Base-by-base conservation (phyloP, 2,797 vertebrate genomes). In the Sparidentex hasta region DNA sequence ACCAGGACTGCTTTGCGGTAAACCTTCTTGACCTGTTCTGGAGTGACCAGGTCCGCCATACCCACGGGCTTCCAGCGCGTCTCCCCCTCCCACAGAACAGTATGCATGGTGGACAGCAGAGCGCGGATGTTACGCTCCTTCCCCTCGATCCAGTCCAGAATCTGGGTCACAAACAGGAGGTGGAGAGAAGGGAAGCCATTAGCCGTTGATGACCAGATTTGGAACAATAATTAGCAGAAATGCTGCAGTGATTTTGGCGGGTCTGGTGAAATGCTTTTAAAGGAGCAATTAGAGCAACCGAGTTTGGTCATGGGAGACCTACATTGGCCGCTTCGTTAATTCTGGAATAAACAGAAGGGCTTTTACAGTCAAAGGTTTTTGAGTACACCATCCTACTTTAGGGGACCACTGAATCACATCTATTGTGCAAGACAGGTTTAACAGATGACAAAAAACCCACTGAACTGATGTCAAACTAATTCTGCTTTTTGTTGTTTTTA, bases 101-200 rank as follows among this genome's bases (percentile, higher is more conserved):
- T 99, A 77, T 99, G 98, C 98, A 99, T 98, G 7, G 98, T 99
- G 87, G 98, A 99, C 25, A 99, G 95, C 82, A 99, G 93, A 0
- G 98, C 98, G 50, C 98, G 95, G 88, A 99, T 99, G 67, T 99
- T 99, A 67, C 98, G 96, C 92, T 99, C 98, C 90, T 99, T 99
- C 58, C 98, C 98, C 91, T 99, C 98, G 50, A 99, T 99, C 98
- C 98, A 99, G 79, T 99, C 98, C 83, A 99, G 94, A 71, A 99
- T 96, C 98, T 99, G 90, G 77, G 78, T 76, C 82, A 88, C 68
- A 82, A 68, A 82, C 70, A 66, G 61, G 43, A 65, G 66, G 65
- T 21, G 21, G 23, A 56, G 41, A 58, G 41, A 44, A 20, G 29
- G 52, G 41, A 41, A 43, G 21, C 63, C 57, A 58, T 81, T 66